Evolutionary conservation across 1,140 invertebrate species (phyloP).

Genomic region (Macrostomum lignano): DNA sequence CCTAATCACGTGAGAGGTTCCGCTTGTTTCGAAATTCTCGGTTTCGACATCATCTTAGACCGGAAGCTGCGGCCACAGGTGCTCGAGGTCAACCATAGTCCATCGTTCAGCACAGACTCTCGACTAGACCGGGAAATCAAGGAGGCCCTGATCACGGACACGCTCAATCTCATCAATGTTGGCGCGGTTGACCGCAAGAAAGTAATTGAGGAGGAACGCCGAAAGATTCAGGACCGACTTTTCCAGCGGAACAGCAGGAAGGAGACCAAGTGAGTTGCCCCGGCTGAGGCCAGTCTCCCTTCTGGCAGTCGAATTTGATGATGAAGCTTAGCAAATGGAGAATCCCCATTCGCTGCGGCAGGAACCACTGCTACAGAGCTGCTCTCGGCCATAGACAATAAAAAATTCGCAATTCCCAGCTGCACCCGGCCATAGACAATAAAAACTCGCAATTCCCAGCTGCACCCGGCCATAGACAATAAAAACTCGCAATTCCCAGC

Average conservation of each 20-base stretch:
- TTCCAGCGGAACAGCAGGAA: constrained; percentile 19
- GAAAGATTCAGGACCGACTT: constrained; percentile 25
- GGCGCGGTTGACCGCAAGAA: constrained; percentile 45
- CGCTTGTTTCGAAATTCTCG: constrained; percentile 60
- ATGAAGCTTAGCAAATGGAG: no score
- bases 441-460: no score
- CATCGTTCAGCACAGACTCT: constrained; percentile 58
- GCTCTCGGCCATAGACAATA: no score
- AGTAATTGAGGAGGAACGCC: constrained; percentile 33
- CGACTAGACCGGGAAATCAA: constrained; percentile 53
- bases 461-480: no score
- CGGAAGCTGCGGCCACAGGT: not conserved
- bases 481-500: no score
- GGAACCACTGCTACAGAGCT: no score
- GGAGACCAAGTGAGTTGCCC: constrained; percentile 17
- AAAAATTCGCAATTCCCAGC: no score
- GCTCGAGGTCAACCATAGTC: constrained; percentile 46
- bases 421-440: no score
- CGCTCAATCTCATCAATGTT: constrained; percentile 50
- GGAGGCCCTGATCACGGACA: constrained; percentile 46
- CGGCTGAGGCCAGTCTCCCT: not conserved
- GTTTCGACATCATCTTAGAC: constrained; percentile 40
- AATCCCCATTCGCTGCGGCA: not conserved
- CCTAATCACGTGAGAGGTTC: constrained; percentile 48
- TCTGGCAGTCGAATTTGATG: not conserved